Evolutionary conservation across 2,113 vertebrate species (phyloP).

Genomic region (Sapajus apella): DNA sequence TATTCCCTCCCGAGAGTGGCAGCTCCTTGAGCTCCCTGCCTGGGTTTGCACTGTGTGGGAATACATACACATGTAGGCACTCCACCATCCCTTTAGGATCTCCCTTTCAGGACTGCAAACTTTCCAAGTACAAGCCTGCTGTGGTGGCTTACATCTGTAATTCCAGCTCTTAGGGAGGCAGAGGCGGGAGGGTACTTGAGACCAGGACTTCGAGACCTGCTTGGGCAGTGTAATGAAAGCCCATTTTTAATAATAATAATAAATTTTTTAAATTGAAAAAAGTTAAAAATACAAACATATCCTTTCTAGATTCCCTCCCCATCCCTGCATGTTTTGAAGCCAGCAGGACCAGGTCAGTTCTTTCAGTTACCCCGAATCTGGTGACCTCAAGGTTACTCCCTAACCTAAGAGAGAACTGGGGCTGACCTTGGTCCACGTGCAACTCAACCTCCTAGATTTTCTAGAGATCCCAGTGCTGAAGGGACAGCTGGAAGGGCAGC

Average conservation of each 20-base stretch:
- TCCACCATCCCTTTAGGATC: too few species aligned
- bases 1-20: not conserved
- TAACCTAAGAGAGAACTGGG: not conserved
- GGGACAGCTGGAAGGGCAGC: not conserved
- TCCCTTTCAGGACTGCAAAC: too few species aligned
- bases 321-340: not conserved
- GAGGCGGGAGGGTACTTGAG: too few species aligned
- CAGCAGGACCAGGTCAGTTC: accelerated
- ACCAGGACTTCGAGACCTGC: too few species aligned
- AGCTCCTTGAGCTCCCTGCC: not conserved
- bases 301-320: not conserved
- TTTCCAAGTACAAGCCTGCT: too few species aligned
- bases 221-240: too few species aligned
- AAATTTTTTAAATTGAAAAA: too few species aligned
- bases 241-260: too few species aligned
- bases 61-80: not conserved
- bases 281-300: not conserved
- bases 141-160: too few species aligned
- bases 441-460: not conserved
- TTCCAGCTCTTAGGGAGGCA: too few species aligned
- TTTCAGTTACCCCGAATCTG: not conserved
- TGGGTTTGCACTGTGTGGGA: not conserved
- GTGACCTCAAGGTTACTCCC: not conserved
- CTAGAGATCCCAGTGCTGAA: not conserved
- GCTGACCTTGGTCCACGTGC: not conserved